A percentile compares a stretch with the other conserved stretches of the same genome.
phyloP scores from a whole-genome alignment of 1,140 invertebrate genomes.

The Delia radicum region DNA sequence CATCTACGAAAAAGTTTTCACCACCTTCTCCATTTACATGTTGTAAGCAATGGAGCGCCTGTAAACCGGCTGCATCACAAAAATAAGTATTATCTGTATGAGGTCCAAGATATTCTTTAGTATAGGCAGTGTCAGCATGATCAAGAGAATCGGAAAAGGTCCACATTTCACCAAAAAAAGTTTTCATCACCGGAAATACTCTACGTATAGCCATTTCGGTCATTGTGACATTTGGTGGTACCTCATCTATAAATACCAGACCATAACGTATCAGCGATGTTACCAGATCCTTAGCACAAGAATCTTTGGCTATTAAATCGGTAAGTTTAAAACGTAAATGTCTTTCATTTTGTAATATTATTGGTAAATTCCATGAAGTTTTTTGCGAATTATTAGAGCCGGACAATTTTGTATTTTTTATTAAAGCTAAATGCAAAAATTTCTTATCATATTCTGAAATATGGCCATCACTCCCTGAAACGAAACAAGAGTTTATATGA shows the following conservation, averaged over 20 bases:
- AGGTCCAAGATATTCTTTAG: conserved; percentile 57
- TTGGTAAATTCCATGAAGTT: conserved; percentile 42
- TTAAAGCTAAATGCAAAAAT: conserved; percentile 39
- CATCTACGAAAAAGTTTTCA: conserved; percentile 70
- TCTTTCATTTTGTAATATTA: conserved; percentile 38
- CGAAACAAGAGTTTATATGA: not conserved
- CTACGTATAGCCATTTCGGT: conserved; percentile 48
- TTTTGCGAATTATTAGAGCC: conserved; percentile 28
- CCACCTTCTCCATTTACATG: conserved; percentile 64
- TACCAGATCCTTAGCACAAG: conserved; percentile 34
- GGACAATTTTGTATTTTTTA: conserved; percentile 35
- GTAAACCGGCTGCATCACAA: conserved; percentile 68
- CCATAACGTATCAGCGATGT: conserved; percentile 43
- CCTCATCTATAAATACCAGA: conserved; percentile 49
- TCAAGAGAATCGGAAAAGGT: conserved; percentile 60
- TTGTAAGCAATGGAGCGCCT: conserved; percentile 70
- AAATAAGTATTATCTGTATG: conserved; percentile 75
- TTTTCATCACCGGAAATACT: conserved; percentile 61
- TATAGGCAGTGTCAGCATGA: conserved; percentile 70
- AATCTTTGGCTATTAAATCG: conserved; percentile 1
- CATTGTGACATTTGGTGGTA: conserved; percentile 43
- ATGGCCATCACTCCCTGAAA: conserved; percentile 49
- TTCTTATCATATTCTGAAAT: conserved; percentile 39
- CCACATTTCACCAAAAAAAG: conserved; percentile 68
- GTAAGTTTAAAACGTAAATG: conserved; percentile 37